A percentile compares a stretch with the other conserved stretches of the same genome.
phyloP scores from a whole-genome alignment of 2,888 invertebrate species.

The Ernsta delagoae region DNA sequence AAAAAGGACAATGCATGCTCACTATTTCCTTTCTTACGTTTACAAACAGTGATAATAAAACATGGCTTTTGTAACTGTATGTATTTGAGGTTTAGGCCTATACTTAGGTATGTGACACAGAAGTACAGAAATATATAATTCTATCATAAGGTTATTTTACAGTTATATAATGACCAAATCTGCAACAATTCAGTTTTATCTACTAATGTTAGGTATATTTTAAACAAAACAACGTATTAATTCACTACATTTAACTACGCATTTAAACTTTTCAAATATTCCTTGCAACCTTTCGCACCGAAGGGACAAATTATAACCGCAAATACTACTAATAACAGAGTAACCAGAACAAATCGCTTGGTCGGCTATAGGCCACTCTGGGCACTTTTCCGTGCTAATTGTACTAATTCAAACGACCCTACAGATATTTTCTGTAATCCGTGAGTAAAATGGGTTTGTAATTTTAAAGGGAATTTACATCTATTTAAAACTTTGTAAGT shows the following conservation, averaged over 20 bases:
- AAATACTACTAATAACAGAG: conserved; percentile 26
- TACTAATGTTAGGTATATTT: too few relatives aligned
- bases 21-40: neutral
- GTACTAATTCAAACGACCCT: conserved; percentile 21
- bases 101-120: too few relatives aligned
- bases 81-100: too few relatives aligned
- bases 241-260: too few relatives aligned
- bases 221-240: too few relatives aligned
- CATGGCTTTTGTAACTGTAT: too few relatives aligned
- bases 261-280: conserved; percentile 4
- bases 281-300: conserved; percentile 20
- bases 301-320: conserved; percentile 28
- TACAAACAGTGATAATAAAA: neutral
- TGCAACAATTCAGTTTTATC: too few relatives aligned
- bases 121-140: too few relatives aligned
- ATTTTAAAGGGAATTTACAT: neutral
- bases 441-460: neutral
- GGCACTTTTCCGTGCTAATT: conserved; percentile 25
- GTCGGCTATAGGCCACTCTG: conserved; percentile 15
- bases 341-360: conserved; percentile 30
- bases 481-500: neutral
- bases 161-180: too few relatives aligned
- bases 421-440: conserved; percentile 14
- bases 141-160: too few relatives aligned
- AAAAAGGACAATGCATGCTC: conserved; percentile 25